Evolutionary conservation across 2,888 invertebrate species (phyloP), one percentile per base, ranked within the genome.

Genomic region (Cremastinae sp.): DNA sequence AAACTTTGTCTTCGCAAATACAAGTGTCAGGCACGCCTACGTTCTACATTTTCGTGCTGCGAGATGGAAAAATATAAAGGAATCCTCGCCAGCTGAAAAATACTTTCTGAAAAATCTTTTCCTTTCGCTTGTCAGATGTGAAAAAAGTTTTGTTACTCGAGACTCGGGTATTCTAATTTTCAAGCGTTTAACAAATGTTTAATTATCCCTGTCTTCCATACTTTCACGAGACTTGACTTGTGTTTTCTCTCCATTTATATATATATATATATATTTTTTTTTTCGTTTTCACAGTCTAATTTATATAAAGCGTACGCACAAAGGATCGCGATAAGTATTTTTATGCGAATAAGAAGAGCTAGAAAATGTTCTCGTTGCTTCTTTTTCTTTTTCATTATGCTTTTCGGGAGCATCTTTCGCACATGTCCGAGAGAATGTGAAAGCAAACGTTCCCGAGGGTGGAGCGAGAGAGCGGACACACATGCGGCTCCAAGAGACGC

Each of bases 291-390:
- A 3, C 28, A 28, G 28, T 2, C 2, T 28, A 28, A 28, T 28
- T 3, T 28, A 28, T 5, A 28, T 28, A 2, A 28, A 28, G 28
- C 28, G 28, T 2, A 28, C 5, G n/a, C 28, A 5, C 28, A 5
- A 28, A 28, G 28, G 28, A 28, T 28, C 28, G 5, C 28, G 5
- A 28, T 28, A 5, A 28, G 5, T 28, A 28, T 28, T 28, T 28
- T 28, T 28, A 3, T 28, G 5, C 28, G 28, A n/a, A n/a, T n/a
- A n/a, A n/a, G n/a, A n/a, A n/a, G 78, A 75, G 79, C 81, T 79
- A 80, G 81, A 84, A 78, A 80, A 82, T 81, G 81, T 82, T 45
- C 74, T 61, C 14, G 41, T 20, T 8, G 22, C 49, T 41, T 65
- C 36, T 47, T n/a, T 14, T 49, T 28, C 16, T 28, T 1, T n/a